Evolutionary conservation across 1,140 invertebrate genomes (phyloP).

Genomic region (Galleria mellonella): DNA sequence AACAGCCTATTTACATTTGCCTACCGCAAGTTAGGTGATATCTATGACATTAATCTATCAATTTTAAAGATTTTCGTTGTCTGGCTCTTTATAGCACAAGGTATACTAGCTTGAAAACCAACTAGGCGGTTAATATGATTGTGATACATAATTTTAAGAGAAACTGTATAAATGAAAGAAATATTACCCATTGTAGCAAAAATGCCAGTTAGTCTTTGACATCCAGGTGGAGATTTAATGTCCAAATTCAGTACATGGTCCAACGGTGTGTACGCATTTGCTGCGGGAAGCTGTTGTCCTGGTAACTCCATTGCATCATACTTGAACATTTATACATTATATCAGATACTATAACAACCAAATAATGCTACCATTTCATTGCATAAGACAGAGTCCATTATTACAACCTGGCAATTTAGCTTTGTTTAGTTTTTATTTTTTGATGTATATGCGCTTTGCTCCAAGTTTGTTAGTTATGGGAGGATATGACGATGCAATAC

Average conservation of each 20-base stretch:
- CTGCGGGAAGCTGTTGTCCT: constrained; percentile 44
- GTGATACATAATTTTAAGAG: neutral
- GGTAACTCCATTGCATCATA: constrained; percentile 57
- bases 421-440: too few relatives aligned
- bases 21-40: too few relatives aligned
- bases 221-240: constrained; percentile 42
- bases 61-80: too few relatives aligned
- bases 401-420: neutral
- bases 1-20: too few relatives aligned
- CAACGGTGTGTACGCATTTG: constrained; percentile 35
- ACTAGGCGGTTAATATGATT: too few relatives aligned
- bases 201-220: constrained; percentile 53
- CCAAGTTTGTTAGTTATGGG: too few relatives aligned
- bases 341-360: neutral
- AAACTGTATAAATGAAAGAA: neutral
- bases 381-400: neutral
- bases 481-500: too few relatives aligned
- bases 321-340: constrained; percentile 19
- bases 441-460: too few relatives aligned
- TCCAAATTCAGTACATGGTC: constrained; percentile 52
- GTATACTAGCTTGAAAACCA: too few relatives aligned
- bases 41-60: too few relatives aligned
- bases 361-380: neutral
- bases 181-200: constrained; percentile 46
- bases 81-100: too few relatives aligned